Percentiles rank a stretch among this genome's conserved stretches.
Conservation (phyloP, 2,888 invertebrate species). For the Xestoiulus laeticollis region DNA sequence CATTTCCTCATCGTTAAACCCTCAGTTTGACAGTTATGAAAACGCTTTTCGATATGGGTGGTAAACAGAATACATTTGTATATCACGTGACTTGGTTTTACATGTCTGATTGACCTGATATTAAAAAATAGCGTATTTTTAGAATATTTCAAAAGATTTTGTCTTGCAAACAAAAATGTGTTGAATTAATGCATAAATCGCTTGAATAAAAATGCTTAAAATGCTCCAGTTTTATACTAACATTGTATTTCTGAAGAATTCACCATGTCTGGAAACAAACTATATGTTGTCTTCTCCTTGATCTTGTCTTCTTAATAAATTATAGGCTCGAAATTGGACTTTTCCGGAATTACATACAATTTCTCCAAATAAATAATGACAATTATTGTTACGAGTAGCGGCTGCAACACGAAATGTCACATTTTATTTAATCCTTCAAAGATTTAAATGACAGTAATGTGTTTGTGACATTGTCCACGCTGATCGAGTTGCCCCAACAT, state of each 20-base stretch:
- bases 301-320: background rate
- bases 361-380: background rate
- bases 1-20: background rate
- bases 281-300: background rate
- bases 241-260: background rate
- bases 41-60: background rate
- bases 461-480: slow-evolving; percentile 28
- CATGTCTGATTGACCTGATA: background rate
- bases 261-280: no score
- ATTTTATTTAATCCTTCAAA: slow-evolving; percentile 12
- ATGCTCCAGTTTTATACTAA: no score
- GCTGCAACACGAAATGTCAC: background rate
- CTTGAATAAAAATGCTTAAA: no score
- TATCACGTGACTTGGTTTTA: background rate
- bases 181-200: no score
- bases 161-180: no score
- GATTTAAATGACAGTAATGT: slow-evolving; percentile 37
- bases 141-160: background rate
- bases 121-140: background rate
- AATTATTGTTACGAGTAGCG: background rate
- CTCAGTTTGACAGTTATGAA: background rate
- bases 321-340: background rate
- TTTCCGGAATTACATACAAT: background rate
- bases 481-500: slow-evolving; percentile 4
- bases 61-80: background rate